These are phyloP conservation scores for Pseudeuparius sepicola DNA, from an alignment of 2,888 invertebrate species.

Conservation along the genomic window DNA sequence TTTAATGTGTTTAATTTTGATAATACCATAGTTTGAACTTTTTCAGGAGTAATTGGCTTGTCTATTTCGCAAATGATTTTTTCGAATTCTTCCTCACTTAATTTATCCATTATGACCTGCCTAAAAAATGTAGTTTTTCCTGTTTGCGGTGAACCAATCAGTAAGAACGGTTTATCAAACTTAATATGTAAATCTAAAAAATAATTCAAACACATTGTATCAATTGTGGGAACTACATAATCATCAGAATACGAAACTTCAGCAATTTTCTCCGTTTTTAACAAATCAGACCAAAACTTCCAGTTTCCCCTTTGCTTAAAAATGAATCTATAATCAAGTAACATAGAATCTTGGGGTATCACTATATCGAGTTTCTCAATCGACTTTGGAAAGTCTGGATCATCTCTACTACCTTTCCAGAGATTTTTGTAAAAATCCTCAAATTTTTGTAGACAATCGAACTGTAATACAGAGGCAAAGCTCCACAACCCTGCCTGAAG, in stretches of 20 bases:
- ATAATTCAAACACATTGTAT: conserved; percentile 45
- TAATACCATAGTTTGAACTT: conserved; percentile 43
- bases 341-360: conserved; percentile 46
- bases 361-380: conserved; percentile 46
- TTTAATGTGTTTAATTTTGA: conserved; percentile 43
- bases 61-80: conserved; percentile 48
- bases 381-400: conserved; percentile 40
- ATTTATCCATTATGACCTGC: conserved; percentile 39
- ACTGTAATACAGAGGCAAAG: conserved; percentile 53
- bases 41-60: conserved; percentile 40
- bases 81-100: conserved; percentile 42
- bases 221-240: conserved; percentile 48
- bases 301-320: conserved; percentile 49
- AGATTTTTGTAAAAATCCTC: conserved; percentile 36
- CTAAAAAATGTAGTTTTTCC: conserved; percentile 53
- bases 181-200: conserved; percentile 45
- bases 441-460: conserved; percentile 35
- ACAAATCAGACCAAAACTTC: conserved; percentile 47
- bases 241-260: conserved; percentile 38
- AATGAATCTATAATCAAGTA: conserved; percentile 49
- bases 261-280: conserved; percentile 39
- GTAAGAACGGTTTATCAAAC: conserved; percentile 53
- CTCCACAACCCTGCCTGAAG: conserved; percentile 63
- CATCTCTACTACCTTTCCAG: conserved; percentile 35
- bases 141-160: conserved; percentile 51